These are phyloP conservation scores for Aphaenogaster floridana DNA, from an alignment of 1,140 invertebrate genomes.

Conservation along the genomic window DNA sequence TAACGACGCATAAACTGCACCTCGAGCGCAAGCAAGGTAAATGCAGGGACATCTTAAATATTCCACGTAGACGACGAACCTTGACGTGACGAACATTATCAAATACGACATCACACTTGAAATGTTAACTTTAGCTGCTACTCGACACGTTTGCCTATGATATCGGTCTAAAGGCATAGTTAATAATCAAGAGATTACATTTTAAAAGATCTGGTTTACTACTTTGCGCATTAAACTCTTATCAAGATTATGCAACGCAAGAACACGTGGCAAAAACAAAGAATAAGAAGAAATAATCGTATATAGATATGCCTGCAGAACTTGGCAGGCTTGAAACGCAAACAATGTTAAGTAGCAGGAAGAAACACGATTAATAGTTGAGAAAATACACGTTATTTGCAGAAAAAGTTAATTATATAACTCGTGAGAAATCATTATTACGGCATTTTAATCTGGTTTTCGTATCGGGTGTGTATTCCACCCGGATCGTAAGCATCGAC, in stretches of 20 bases:
- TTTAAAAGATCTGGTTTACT: not conserved
- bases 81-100: constrained; percentile 61
- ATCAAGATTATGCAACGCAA: constrained; percentile 14
- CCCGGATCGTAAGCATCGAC: not conserved
- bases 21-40: constrained; percentile 20
- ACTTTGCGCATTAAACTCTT: constrained; percentile 39
- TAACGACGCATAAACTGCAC: constrained; percentile 49
- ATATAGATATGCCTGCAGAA: not conserved
- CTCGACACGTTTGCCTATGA: constrained; percentile 18
- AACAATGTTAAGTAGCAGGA: not conserved
- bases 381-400: not conserved
- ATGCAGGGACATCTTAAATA: constrained; percentile 53
- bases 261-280: constrained; percentile 17
- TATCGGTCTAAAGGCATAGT: constrained; percentile 6
- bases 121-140: constrained; percentile 38
- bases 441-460: not conserved
- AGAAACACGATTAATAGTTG: not conserved
- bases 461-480: not conserved
- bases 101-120: constrained; percentile 45
- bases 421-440: not conserved
- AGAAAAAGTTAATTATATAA: not conserved
- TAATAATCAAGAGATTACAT: constrained; percentile 28
- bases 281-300: not conserved
- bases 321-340: not conserved
- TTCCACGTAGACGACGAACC: constrained; percentile 51